Evolutionary conservation across 1,140 invertebrate genomes (phyloP).

Genomic region (Cephus cinctus): DNA sequence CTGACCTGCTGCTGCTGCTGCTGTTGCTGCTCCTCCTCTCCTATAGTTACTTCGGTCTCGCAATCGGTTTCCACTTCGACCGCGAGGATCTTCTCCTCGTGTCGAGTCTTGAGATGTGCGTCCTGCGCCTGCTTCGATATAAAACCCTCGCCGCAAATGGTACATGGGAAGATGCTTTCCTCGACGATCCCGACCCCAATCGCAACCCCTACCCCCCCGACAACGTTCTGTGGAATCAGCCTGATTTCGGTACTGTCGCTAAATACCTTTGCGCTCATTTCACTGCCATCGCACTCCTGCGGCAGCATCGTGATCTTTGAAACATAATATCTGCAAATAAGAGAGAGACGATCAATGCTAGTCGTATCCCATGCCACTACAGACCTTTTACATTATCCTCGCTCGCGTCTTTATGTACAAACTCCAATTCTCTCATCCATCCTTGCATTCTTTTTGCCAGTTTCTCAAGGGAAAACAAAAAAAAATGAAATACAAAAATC

Average conservation of each 20-base stretch:
- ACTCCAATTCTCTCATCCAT: too few species aligned
- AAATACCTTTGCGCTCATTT: conserved; percentile 35
- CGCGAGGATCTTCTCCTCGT: conserved; percentile 25
- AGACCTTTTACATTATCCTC: too few species aligned
- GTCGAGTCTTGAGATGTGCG: conserved; percentile 27
- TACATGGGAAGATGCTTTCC: conserved; percentile 32
- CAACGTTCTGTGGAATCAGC: conserved; percentile 24
- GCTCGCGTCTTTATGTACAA: too few species aligned
- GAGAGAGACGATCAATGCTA: conserved; percentile 48
- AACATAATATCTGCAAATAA: conserved; percentile 54
- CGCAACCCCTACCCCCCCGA: conserved; percentile 22
- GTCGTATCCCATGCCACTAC: too few species aligned
- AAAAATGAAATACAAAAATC: too few species aligned
- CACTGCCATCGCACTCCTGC: conserved; percentile 23
- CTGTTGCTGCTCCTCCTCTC: not conserved
- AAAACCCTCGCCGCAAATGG: conserved; percentile 49
- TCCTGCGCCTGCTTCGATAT: conserved; percentile 45
- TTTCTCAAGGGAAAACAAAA: too few species aligned
- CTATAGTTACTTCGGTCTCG: not conserved
- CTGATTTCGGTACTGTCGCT: conserved; percentile 30
- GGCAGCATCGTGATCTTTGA: conserved; percentile 37
- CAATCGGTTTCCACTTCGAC: not conserved
- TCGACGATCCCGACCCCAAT: conserved; percentile 25
- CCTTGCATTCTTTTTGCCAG: too few species aligned
- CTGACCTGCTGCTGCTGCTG: conserved; percentile 17